Conservation (phyloP, 1,140 invertebrate species). For the Laupala kohalensis region DNA sequence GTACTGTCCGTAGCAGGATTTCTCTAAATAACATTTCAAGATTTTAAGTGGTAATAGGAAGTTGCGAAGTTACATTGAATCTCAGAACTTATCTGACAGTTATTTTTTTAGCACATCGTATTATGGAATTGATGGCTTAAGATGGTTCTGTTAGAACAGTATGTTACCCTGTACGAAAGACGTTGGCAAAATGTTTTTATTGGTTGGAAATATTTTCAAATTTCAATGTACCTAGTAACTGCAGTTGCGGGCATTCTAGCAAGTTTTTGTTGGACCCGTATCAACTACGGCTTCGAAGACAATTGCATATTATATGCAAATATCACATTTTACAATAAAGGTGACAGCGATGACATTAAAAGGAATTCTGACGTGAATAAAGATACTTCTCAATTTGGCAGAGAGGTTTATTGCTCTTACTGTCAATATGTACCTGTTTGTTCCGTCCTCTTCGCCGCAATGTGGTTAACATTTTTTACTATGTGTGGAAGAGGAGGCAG, state of each 20-base stretch:
- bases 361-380: neutral
- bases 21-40: too few relatives aligned
- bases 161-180: constrained; percentile 3
- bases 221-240: constrained; percentile 3
- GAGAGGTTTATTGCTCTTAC: constrained; percentile 1
- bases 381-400: constrained; percentile 6
- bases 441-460: constrained; percentile 2
- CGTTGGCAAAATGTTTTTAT: constrained; percentile 1
- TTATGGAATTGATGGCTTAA: too few relatives aligned
- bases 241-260: neutral
- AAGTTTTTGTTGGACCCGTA: constrained; percentile 1
- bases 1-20: too few relatives aligned
- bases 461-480: constrained; percentile 9
- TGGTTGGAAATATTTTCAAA: constrained; percentile 5
- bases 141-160: constrained; percentile 3
- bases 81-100: too few relatives aligned
- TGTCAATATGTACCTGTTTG: constrained; percentile 9
- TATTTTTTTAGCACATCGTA: too few relatives aligned
- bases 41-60: too few relatives aligned
- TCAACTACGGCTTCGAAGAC: constrained; percentile 1
- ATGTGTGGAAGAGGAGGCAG: constrained; percentile 12
- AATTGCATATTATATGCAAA: constrained; percentile 8
- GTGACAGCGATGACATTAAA: neutral
- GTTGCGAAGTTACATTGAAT: too few relatives aligned
- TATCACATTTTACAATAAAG: constrained; percentile 1